Conservation (phyloP, 2,797 vertebrate species). For the Helarctos malayanus region DNA sequence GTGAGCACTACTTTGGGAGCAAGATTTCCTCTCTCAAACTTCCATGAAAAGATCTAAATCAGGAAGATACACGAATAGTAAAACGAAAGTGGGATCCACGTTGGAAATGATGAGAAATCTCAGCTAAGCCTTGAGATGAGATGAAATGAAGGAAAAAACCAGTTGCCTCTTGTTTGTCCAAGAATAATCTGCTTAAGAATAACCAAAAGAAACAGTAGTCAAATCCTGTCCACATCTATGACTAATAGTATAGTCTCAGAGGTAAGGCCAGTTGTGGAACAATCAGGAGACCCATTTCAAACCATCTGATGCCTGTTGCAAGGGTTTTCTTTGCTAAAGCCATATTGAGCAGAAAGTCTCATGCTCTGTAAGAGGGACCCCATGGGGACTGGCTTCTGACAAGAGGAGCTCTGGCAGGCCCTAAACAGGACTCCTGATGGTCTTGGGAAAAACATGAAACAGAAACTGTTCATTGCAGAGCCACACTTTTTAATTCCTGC, state of each 20-base stretch:
- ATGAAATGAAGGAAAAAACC: background rate
- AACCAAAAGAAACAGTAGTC: background rate
- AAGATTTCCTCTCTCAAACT: background rate
- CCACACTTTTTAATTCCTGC: background rate
- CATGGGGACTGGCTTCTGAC: background rate
- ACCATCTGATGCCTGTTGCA: background rate
- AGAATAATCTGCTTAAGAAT: background rate
- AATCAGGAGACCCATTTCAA: background rate
- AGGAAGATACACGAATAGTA: background rate
- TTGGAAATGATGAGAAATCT: background rate
- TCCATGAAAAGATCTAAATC: background rate
- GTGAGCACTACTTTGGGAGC: background rate
- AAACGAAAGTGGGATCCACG: background rate
- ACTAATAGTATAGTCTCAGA: background rate
- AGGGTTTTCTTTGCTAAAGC: background rate
- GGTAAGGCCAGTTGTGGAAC: background rate
- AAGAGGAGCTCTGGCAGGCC: background rate
- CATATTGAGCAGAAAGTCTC: background rate
- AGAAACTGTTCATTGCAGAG: background rate
- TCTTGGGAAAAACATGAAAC: background rate
- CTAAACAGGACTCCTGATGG: background rate
- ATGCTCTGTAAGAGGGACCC: background rate
- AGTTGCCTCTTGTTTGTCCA: background rate
- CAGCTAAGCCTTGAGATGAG: background rate
- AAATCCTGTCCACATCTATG: background rate